A percentile compares a stretch with the other conserved stretches of the same genome.
Evolutionary conservation across 2,113 vertebrate genomes (phyloP).

Genomic region (Caracal caracal): DNA sequence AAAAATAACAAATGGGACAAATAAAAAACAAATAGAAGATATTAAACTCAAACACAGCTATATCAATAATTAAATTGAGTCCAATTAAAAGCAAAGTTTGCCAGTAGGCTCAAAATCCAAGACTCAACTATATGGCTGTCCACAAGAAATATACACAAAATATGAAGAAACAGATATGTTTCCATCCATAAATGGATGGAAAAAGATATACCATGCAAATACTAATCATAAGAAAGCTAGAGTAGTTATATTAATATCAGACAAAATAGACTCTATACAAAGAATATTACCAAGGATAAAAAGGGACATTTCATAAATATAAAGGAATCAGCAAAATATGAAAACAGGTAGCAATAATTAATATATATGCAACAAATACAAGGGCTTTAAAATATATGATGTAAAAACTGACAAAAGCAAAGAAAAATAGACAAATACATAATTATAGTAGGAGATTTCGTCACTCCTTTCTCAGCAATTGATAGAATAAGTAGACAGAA

Average conservation of each 20-base stretch:
- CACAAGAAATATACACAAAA: not conserved
- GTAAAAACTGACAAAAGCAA: not conserved
- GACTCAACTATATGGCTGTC: not conserved
- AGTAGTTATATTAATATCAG: not conserved
- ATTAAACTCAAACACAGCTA: not conserved
- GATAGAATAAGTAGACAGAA: not conserved
- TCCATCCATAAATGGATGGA: not conserved
- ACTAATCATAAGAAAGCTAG: not conserved
- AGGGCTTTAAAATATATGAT: not conserved
- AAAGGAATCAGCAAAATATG: not conserved
- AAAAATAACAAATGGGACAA: not conserved
- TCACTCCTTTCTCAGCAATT: not conserved
- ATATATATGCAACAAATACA: not conserved
- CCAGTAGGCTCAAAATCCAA: not conserved
- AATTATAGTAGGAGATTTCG: not conserved
- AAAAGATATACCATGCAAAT: not conserved
- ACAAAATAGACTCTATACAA: not conserved
- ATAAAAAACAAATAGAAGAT: not conserved
- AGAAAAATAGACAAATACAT: conserved; percentile 7
- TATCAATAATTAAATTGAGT: conserved; percentile 9
- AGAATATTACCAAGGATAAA: not conserved
- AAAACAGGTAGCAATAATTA: not conserved
- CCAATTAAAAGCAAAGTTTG: not conserved
- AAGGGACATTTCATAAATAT: not conserved
- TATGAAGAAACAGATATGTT: not conserved